Evolutionary conservation across 2,113 vertebrate genomes (phyloP).

Genomic region (Erpornis zantholeuca): DNA sequence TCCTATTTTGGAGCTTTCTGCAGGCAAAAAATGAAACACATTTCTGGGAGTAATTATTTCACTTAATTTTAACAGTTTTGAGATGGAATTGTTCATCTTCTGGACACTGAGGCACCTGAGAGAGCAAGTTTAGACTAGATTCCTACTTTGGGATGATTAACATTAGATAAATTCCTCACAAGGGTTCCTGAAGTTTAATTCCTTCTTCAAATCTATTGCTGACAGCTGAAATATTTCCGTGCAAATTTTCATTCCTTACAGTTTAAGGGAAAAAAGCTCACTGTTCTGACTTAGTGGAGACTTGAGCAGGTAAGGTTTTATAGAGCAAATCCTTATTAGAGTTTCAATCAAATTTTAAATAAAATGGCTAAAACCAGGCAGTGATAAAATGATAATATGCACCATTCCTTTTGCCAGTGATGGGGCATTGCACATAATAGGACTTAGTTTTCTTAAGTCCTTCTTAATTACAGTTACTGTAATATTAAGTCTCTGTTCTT

Average conservation of each 20-base stretch:
- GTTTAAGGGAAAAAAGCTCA: not conserved
- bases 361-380: not conserved
- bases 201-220: not conserved
- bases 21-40: accelerated
- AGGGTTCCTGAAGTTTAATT: not conserved
- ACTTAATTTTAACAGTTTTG: not conserved
- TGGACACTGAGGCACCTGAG: not conserved
- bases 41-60: not conserved
- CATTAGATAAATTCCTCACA: not conserved
- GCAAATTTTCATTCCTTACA: not conserved
- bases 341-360: slow-evolving; percentile 29
- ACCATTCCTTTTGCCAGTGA: not conserved
- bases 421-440: not conserved
- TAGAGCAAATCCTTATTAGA: not conserved
- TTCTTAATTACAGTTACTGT: not conserved
- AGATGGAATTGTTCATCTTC: not conserved
- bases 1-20: not conserved
- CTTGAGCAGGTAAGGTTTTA: not conserved
- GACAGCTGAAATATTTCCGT: not conserved
- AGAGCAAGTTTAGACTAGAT: not conserved
- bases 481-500: not conserved
- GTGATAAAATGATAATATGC: not conserved
- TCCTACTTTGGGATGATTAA: not conserved
- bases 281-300: not conserved
- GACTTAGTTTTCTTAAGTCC: not conserved